Conservation (phyloP, 2,888 invertebrate species). For the Anthrax anthrax region DNA sequence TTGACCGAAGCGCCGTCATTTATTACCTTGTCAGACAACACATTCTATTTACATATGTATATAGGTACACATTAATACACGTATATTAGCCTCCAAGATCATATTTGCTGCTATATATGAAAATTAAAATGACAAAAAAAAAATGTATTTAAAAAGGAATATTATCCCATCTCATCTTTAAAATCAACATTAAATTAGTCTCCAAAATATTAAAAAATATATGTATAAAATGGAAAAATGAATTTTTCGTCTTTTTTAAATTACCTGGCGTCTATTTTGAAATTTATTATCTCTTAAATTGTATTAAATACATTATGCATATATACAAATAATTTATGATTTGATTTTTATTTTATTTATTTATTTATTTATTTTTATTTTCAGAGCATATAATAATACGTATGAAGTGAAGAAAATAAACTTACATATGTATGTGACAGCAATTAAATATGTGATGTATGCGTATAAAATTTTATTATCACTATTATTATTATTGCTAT, state of each 20-base stretch:
- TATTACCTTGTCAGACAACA: constrained; percentile 7
- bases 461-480: no score
- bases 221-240: neutral
- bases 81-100: neutral
- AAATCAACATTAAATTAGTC: neutral
- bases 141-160: neutral
- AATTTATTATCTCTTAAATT: neutral
- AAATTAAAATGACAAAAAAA: neutral
- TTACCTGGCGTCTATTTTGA: neutral
- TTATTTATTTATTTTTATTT: no score
- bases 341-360: no score
- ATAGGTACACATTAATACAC: neutral
- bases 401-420: no score
- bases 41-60: neutral
- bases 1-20: constrained; percentile 8
- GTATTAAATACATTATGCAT: neutral
- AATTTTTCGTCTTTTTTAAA: neutral
- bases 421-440: no score
- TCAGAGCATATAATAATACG: no score
- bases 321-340: neutral
- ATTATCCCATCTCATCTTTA: neutral
- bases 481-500: no score
- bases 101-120: neutral
- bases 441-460: no score
- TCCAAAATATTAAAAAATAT: neutral